A percentile compares a stretch with the other conserved stretches of the same genome.
Evolutionary conservation across 2,797 vertebrate genomes (phyloP).

Genomic region (Cephalopachus bancanus): DNA sequence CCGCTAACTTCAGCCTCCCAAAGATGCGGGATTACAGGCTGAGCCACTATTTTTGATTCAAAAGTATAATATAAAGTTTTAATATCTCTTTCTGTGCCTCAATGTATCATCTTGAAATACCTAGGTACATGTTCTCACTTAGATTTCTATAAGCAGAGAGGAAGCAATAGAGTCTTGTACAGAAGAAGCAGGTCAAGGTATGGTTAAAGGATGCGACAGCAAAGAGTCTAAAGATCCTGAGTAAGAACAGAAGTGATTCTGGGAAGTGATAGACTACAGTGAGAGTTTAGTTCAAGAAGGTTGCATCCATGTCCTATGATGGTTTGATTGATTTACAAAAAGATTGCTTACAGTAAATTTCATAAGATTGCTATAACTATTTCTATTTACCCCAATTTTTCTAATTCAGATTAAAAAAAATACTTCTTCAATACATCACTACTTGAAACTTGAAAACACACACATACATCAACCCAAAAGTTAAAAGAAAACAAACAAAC

Average conservation of each 20-base stretch:
- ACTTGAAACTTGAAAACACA: too few relatives aligned
- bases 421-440: too few relatives aligned
- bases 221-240: background rate
- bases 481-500: too few relatives aligned
- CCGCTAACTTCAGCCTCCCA: too few relatives aligned
- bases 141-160: background rate
- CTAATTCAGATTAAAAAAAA: background rate
- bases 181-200: background rate
- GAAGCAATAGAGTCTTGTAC: background rate
- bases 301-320: background rate
- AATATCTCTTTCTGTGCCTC: background rate
- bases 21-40: too few relatives aligned
- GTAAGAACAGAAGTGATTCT: background rate
- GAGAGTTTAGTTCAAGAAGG: background rate
- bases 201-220: background rate
- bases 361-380: background rate
- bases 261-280: background rate
- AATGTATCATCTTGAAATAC: background rate
- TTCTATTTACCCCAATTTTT: background rate
- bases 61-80: background rate
- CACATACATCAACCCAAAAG: too few relatives aligned
- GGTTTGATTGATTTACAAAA: background rate
- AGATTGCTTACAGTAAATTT: background rate
- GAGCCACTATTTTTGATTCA: background rate
- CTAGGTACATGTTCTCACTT: background rate